Conservation (phyloP, 1,140 invertebrate genomes). For the Globodera ellingtonae region DNA sequence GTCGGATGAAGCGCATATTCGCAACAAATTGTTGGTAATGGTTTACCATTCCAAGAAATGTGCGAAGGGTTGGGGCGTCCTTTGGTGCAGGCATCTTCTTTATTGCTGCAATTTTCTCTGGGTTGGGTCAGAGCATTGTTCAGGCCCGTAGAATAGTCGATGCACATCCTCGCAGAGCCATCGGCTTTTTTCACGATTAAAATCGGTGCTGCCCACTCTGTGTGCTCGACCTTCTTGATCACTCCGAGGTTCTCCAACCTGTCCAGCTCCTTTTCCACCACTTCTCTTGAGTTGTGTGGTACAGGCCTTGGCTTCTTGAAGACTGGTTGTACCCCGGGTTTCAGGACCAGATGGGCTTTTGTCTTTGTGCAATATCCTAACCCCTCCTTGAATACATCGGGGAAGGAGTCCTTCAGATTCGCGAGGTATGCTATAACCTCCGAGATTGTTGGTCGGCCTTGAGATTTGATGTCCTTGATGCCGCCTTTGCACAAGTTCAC, state of each 20-base stretch:
- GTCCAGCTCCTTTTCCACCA: conserved; percentile 59
- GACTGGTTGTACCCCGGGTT: conserved; percentile 31
- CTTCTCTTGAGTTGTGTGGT: conserved; percentile 42
- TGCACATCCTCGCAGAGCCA: conserved; percentile 65
- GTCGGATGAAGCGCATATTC: conserved; percentile 4
- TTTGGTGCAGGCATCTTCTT: background rate
- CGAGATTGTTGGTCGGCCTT: background rate
- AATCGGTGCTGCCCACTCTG: conserved; percentile 67
- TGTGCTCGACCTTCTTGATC: conserved; percentile 53
- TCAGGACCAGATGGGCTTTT: conserved; percentile 35
- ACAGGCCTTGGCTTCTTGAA: conserved; percentile 55
- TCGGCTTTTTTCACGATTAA: conserved; percentile 60
- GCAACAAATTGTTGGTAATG: conserved; percentile 27
- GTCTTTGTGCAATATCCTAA: conserved; percentile 34
- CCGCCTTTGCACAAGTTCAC: conserved; percentile 7
- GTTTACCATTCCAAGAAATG: conserved; percentile 27
- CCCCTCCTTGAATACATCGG: conserved; percentile 27
- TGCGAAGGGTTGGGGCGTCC: background rate
- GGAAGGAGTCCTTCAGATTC: conserved; percentile 22
- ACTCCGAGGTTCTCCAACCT: conserved; percentile 40
- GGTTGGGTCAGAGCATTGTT: conserved; percentile 36
- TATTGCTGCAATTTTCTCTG: background rate
- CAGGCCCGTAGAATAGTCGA: conserved; percentile 56
- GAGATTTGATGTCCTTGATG: background rate
- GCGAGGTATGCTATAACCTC: background rate